Evolutionary conservation across 2,888 invertebrate species (phyloP), one percentile per base, ranked within the genome.

Genomic region (Vesta saturnalis): DNA sequence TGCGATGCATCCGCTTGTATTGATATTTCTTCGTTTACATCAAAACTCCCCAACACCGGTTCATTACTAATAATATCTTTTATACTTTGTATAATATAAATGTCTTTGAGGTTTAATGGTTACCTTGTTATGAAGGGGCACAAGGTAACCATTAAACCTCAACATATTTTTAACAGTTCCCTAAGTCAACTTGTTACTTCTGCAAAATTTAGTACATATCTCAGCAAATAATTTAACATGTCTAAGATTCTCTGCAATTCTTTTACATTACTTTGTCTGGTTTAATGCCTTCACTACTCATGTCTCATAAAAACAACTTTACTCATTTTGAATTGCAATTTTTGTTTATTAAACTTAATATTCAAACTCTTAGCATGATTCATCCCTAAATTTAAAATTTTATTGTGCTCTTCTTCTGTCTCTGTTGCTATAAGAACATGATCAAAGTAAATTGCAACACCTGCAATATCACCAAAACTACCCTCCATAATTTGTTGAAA

Each of bases 321-420:
- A 47, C 15, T 47, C 47, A 5, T n/a, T 15, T 60, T 60, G 14
- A 10, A 15, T 16, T 60, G 60, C 21, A 60, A 15, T 16, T 60
- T 59, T 14, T n/a, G 12, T 1, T n/a, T 15, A 19, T 47, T 60
- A 1, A 22, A 60, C 15, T 60, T 46, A 12, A 47, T 6, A 47
- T 47, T 46, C 14, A 47, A 21, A 19, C 21, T 23, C 16, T 60
- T 1, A n/a, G 60, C 0, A 19, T 47, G 16, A 8, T 58, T 35
- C 8, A 58, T 18, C 1, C 16, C 43, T 3, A 15, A 10, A 1
- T 21, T 39, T 43, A 58, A 14, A n/a, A 58, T 58, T 15, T 8
- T 21, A 10, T 58, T 16, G n/a, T 58, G 58, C 18, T 58, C 58
- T 39, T 35, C 58, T 5, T n/a, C n/a, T n/a, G n/a, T n/a, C n/a